Evolutionary conservation across 2,113 vertebrate species (phyloP), one percentile per base, ranked within the genome.

Genomic region (Tiliqua scincoides): DNA sequence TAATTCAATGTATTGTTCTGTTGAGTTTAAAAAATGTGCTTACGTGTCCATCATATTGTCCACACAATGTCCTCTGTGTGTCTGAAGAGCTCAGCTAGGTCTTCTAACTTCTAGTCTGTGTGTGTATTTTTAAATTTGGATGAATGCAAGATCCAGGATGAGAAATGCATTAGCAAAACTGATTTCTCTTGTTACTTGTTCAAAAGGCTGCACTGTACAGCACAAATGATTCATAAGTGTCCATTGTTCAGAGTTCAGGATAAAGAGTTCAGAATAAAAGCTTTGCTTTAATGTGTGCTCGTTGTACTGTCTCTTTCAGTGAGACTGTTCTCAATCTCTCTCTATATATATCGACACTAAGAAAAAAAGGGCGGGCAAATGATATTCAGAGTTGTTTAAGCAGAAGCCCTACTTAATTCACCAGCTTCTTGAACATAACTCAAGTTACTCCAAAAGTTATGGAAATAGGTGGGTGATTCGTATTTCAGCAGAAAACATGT

Each of bases 151-250:
- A 94, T 93, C 92, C 89, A 62, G 83, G 93, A 94, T 94, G 94
- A 94, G 93, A 91, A 91, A 94, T 91, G 91, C 93, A 95, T 95
- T 95, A 96, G 93, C 94, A 93, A 94, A 96, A 93, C 94, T 96
- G 95, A 96, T 96, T 96, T 96, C 95, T 96, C 95, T 96, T 96
- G 94, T 96, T 95, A 94, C 94, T 89, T 89, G 93, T 96, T 96
- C 94, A 96, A 96, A 96, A 95, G 94, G 94, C 95, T 95, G 94
- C 94, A 94, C 93, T 94, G 91, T 94, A 91, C 91, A 89, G 94
- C 93, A 94, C 95, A 96, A 94, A 96, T 95, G 95, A 96, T 95
- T 96, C 95, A 95, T 96, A 95, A 96, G 94, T 94, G 92, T 93
- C 94, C 95, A 95, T 96, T 96, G 95, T 96, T 96, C 94, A 94